Base-by-base conservation (phyloP, 2,888 invertebrate species). In the Bedellia somnulentella region DNA sequence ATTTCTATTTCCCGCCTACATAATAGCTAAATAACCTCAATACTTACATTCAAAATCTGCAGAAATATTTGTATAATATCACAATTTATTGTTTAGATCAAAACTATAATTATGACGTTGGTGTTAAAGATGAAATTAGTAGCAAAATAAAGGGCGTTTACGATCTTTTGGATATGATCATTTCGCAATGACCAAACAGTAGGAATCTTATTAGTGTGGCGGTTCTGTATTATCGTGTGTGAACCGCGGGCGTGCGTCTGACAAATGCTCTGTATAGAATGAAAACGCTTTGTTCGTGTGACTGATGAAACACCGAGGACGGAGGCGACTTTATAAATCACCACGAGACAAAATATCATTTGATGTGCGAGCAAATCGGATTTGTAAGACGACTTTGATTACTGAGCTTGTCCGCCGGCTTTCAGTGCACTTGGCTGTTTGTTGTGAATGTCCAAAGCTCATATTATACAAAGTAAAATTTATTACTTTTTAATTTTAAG, bases 1-100 rank as follows among this genome's bases (percentile, higher is more conserved):
- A 56, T 58, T 57, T 49, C 59, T 49, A 58, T 63, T 57, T 55
- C 49, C 43, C 44, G 39, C 41, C 44, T 40, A 40, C 50, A 53
- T 48, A 52, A 48, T 45, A 32, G 32, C 24, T 27, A 27, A 35
- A 35, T 29, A 45, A 43, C 39, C 21, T 29, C 32, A 10, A 33
- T 30, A 33, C 30, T 33, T 33, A 30, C 27, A 33, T 33, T 33
- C 30, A 26, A 33, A 30, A 33, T 30, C 23, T 27, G 10, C 11
- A 14, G 13, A 15, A 16, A 9, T 8, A 11, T 10, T 27, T 8
- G 21, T 16, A 18, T 13, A 17, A 15, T 14, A 10, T 15, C 18
- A 22, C 2, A 9, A 24, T 14, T 15, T 8, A 14, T 12, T 5
- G 5, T 8, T n/a, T n/a, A n/a, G n/a, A n/a, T n/a, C n/a, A n/a